Base-by-base conservation (phyloP, 1,140 invertebrate genomes). In the Tribolium madens region DNA sequence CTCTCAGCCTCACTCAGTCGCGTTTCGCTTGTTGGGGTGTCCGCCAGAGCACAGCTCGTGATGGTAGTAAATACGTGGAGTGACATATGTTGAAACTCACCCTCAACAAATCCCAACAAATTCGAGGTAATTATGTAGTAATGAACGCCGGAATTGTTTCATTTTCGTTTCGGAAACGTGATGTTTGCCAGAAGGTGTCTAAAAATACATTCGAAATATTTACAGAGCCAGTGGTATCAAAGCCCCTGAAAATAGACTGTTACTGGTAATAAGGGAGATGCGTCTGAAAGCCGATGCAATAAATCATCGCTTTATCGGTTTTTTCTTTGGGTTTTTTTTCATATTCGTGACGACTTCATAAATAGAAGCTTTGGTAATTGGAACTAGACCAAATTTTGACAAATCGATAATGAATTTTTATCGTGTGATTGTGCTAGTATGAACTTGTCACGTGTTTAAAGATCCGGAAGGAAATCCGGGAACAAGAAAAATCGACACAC, bases 281-380 rank as follows among this genome's bases (percentile, higher is more conserved):
- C 52, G 52, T 7, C 52, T 57, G 9, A 64, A 42, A 64, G 26
- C 57, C 26, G 14, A 33, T 64, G 26, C 31, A 64, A 64, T 64
- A 64, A 64, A 64, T 64, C 57, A 64, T 33, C 26, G 57, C 57
- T 64, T 64, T 64, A 64, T 64, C 57, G 57, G 57, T 4, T 0
- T 7, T 64, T 33, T 33, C 21, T 5, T 9, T 31, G 26, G 57
- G 14, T 36, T 13, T 14, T 64, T 64, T 64, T 21, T 33, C 5
- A 64, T 31, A 64, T 64, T 64, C 57, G 57, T 64, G 57, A 64
- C 57, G 31, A 64, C 57, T 64, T 33, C 26, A 64, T 64, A 64
- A 64, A 64, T 64, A 64, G 57, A 10, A 21, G 18, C 7, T 57
- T n/a, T 17, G 10, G 18, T 60, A 60, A 60, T 64, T 33, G 26